Evolutionary conservation across 2,888 invertebrate genomes (phyloP).

Genomic region (Eulithis prunata): DNA sequence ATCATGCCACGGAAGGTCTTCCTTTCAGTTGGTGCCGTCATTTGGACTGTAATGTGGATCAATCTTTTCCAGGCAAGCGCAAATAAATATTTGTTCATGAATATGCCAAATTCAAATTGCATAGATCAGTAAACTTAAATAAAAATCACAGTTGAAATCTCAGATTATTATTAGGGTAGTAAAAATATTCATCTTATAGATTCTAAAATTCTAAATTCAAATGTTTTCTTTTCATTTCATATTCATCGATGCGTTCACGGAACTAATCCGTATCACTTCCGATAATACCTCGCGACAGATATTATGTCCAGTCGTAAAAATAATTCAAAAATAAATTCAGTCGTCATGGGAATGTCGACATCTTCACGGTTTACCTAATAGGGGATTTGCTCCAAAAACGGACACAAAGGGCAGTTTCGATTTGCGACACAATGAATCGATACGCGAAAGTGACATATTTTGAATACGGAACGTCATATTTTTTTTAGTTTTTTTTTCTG

Average conservation of each 20-base stretch:
- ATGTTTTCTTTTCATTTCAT: constrained; percentile 46
- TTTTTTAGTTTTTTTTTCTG: constrained; percentile 61
- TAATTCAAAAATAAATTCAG: constrained; percentile 69
- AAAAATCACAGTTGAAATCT: not conserved
- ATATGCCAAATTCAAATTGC: not conserved
- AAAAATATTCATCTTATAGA: constrained; percentile 28
- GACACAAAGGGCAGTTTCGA: constrained; percentile 61
- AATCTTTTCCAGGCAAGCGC: too few relatives aligned
- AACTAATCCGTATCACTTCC: constrained; percentile 76
- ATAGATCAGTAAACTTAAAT: constrained; percentile 7
- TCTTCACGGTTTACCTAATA: constrained; percentile 76
- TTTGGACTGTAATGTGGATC: too few relatives aligned
- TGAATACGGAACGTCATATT: constrained; percentile 77
- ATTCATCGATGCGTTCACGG: constrained; percentile 62
- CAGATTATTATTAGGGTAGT: constrained; percentile 9
- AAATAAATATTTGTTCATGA: too few relatives aligned
- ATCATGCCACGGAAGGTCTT: too few relatives aligned
- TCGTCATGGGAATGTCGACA: constrained; percentile 80
- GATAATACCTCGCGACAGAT: constrained; percentile 63
- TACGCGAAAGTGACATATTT: constrained; percentile 80
- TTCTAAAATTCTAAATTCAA: constrained; percentile 20
- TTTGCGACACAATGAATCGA: constrained; percentile 74
- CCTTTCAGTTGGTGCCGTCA: too few relatives aligned
- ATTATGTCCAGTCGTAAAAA: constrained; percentile 66
- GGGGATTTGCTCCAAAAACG: constrained; percentile 61